Percentiles rank a stretch among this genome's conserved stretches.
phyloP scores from a whole-genome alignment of 2,888 invertebrate genomes.

The Dorcus parallelipipedus region DNA sequence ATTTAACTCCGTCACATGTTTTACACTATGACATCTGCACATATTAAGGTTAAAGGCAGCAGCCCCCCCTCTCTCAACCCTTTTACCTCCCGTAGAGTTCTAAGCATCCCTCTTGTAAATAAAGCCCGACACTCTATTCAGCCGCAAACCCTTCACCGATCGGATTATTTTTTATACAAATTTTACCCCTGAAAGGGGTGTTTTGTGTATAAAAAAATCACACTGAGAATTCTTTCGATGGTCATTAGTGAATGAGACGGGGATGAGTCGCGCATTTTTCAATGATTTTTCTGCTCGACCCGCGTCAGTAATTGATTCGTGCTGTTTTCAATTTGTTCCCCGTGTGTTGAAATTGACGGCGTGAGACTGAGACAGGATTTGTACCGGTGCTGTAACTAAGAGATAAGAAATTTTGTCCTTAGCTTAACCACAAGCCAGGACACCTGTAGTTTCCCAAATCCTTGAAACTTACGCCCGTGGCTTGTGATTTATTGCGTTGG shows the following conservation, averaged over 20 bases:
- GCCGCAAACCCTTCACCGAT: constrained; percentile 48
- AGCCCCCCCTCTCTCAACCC: constrained; percentile 35
- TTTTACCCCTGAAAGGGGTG: constrained; percentile 44
- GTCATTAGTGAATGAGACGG: constrained; percentile 24
- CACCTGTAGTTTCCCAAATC: constrained; percentile 16
- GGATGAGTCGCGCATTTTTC: constrained; percentile 4
- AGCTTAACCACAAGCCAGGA: constrained; percentile 8
- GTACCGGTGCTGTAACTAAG: constrained; percentile 9
- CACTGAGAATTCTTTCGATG: constrained; percentile 33
- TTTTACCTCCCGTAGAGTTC: constrained; percentile 36
- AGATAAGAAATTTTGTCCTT: constrained; percentile 15
- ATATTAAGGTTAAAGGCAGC: constrained; percentile 15
- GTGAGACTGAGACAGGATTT: too few species aligned
- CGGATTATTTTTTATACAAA: constrained; percentile 49
- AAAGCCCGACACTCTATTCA: constrained; percentile 47
- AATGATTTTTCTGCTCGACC: not conserved
- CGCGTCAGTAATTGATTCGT: not conserved
- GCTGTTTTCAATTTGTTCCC: too few species aligned
- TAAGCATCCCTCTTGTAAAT: constrained; percentile 36
- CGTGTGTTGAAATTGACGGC: too few species aligned
- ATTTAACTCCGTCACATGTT: constrained; percentile 22
- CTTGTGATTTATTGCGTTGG: constrained; percentile 11
- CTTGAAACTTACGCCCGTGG: constrained; percentile 10
- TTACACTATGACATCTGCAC: constrained; percentile 20
- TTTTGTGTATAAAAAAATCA: constrained; percentile 45